Evolutionary conservation across 2,113 vertebrate genomes (phyloP), one percentile per base, ranked within the genome.

Genomic region (Pheucticus melanocephalus): DNA sequence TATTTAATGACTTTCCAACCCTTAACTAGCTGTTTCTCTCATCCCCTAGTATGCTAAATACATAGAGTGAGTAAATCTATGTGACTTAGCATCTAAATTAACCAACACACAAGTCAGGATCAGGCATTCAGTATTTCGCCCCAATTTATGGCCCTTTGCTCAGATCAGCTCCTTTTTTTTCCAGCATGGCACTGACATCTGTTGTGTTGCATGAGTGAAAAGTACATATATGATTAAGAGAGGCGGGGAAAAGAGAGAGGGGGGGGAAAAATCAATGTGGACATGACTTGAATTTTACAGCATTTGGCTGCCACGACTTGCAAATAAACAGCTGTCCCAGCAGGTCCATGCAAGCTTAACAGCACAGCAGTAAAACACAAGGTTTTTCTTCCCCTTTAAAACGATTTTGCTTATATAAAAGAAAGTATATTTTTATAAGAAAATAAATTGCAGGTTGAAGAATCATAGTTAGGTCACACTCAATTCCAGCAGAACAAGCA

Each of bases 281-380:
- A 78, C 72, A 81, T 25, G 21, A 93, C 87, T 94, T 95, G 68
- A 86, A 93, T 94, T 85, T 89, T 83, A 90, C 18, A 57, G 88
- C 30, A 68, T 83, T 89, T 4, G 2, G 51, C 90, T 91, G 83
- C 54, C 75, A 91, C 9, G 0, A 35, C 86, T 92, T 82, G 68
- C 88, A 93, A 90, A 93, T 77, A 53, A 89, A 90, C 57, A 94
- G 77, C 86, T 92, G 84, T 92, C 75, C 88, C 84, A 92, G 81
- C 81, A 92, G 78, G 88, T 86, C 81, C 61, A 56, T 50, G 88
- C 60, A 94, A 63, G 76, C 77, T 89, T 84, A 86, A 75, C 27
- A 94, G 59, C 37, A 66, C 57, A 68, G 66, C 65, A 88, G 40
- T 51, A 90, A 69, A 87, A 81, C 1, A 2, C 7, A 53, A 30